Evolutionary conservation across 2,113 vertebrate genomes (phyloP).

Genomic region (Hemichromis elongatus): DNA sequence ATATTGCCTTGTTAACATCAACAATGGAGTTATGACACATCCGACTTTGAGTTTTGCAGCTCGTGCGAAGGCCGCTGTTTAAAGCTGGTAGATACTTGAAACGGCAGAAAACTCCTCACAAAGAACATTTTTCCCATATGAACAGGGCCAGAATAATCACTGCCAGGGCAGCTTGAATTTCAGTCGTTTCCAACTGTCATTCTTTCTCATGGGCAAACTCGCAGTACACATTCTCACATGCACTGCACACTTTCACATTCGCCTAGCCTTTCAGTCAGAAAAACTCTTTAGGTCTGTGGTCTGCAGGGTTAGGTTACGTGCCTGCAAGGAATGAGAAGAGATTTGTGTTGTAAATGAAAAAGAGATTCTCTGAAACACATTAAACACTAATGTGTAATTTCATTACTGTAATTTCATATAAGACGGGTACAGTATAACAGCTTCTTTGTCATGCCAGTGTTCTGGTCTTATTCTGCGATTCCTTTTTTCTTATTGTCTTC

Average conservation of each 20-base stretch:
- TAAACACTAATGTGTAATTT: neutral
- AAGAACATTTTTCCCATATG: slow-evolving; percentile 34
- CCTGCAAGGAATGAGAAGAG: neutral
- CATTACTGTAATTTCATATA: neutral
- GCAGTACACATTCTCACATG: slow-evolving; percentile 21
- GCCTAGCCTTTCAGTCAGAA: neutral
- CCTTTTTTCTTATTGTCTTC: neutral
- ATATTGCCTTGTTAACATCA: slow-evolving; percentile 32
- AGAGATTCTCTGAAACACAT: neutral
- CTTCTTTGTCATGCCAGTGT: neutral
- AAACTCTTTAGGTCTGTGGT: neutral
- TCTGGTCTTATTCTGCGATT: neutral
- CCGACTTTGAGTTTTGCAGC: slow-evolving; percentile 1
- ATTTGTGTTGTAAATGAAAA: neutral
- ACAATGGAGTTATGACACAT: slow-evolving; percentile 15
- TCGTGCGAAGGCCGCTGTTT: slow-evolving; percentile 7
- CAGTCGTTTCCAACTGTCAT: slow-evolving; percentile 60
- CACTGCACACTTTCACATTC: slow-evolving; percentile 13
- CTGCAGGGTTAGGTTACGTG: neutral
- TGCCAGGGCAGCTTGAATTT: slow-evolving; percentile 51
- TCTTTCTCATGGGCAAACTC: slow-evolving; percentile 39
- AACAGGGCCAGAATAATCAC: slow-evolving; percentile 29
- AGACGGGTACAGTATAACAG: neutral
- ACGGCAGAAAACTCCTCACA: slow-evolving; percentile 38
- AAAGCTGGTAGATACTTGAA: slow-evolving; percentile 44